These are phyloP conservation scores for Brassicogethes aeneus DNA, from an alignment of 2,888 invertebrate genomes.

Conservation along the genomic window DNA sequence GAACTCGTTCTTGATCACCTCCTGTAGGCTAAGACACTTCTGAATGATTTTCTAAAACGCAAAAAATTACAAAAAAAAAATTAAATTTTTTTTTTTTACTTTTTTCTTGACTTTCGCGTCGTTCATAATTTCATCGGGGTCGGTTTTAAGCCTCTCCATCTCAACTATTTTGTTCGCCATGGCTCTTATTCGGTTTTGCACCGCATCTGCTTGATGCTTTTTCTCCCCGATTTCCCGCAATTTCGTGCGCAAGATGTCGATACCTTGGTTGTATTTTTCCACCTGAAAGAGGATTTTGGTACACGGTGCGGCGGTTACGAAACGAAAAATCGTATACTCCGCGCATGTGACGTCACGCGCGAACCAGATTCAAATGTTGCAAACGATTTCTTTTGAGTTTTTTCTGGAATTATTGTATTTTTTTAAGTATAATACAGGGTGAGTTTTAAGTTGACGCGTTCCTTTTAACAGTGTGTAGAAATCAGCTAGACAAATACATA, in stretches of 20 bases:
- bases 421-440: too few relatives aligned
- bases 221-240: constrained; percentile 21
- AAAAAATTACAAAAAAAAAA: constrained; percentile 4
- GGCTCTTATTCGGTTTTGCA: constrained; percentile 19
- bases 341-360: too few relatives aligned
- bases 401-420: too few relatives aligned
- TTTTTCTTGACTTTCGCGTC: constrained; percentile 26
- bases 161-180: constrained; percentile 19
- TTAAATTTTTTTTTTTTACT: constrained; percentile 13
- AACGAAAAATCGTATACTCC: too few relatives aligned
- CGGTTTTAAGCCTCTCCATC: constrained; percentile 18
- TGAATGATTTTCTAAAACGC: constrained; percentile 17
- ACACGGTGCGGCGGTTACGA: too few relatives aligned
- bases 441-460: too few relatives aligned
- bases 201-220: constrained; percentile 16
- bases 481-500: too few relatives aligned
- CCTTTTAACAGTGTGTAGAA: too few relatives aligned
- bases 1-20: constrained; percentile 19
- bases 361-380: too few relatives aligned
- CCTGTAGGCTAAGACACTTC: constrained; percentile 15
- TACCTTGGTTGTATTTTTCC: constrained; percentile 21
- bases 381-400: too few relatives aligned
- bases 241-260: constrained; percentile 17
- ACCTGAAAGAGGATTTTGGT: constrained; percentile 22
- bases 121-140: constrained; percentile 27